Conservation (phyloP, 2,113 vertebrate genomes). For the Leptocoma aspasia region DNA sequence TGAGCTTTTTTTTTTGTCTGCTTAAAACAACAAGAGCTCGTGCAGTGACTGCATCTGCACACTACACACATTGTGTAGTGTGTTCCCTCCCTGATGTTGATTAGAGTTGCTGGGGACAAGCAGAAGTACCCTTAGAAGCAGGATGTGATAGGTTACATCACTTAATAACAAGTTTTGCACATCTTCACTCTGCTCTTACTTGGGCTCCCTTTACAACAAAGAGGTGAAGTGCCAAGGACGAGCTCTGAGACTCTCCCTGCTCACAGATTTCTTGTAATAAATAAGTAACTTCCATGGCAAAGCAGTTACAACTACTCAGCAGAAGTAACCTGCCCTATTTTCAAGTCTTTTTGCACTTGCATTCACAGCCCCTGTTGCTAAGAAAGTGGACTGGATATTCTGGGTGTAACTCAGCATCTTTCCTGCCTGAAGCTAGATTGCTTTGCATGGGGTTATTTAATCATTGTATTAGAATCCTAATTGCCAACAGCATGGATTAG, state of each 20-base stretch:
- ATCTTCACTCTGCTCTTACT: neutral
- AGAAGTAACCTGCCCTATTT: neutral
- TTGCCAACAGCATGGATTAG: slow-evolving; percentile 23
- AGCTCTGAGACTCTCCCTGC: neutral
- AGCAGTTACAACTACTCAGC: neutral
- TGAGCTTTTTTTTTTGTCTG: neutral
- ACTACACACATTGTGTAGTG: no score
- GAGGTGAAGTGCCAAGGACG: neutral
- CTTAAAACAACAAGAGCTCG: neutral
- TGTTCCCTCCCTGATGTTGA: neutral
- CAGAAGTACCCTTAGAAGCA: neutral
- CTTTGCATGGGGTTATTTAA: slow-evolving; percentile 55
- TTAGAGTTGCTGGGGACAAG: neutral
- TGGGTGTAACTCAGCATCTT: neutral
- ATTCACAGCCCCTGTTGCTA: neutral
- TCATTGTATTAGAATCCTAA: slow-evolving; percentile 33
- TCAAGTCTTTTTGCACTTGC: neutral
- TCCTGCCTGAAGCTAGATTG: slow-evolving; percentile 47
- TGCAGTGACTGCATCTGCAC: neutral
- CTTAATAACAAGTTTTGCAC: neutral
- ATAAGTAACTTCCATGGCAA: neutral
- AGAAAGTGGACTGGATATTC: neutral
- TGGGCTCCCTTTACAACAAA: neutral
- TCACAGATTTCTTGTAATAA: neutral
- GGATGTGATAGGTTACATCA: neutral